These are phyloP conservation scores for Pocillopora damicornis DNA, from an alignment of 64 coral and sea anemone species.

Conservation along the genomic window DNA sequence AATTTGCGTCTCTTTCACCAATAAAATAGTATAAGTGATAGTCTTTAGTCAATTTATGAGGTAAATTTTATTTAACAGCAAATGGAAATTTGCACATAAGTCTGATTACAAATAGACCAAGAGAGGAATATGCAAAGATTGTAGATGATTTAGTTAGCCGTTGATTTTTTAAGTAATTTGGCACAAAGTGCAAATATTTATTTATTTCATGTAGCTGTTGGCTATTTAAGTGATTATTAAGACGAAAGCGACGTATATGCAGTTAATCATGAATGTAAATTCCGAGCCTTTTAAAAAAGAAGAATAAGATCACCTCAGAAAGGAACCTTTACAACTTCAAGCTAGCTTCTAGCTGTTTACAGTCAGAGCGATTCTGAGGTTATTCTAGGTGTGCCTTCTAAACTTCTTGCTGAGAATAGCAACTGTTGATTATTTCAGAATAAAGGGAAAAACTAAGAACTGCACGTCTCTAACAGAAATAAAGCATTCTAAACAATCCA, in stretches of 20 bases:
- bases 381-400: too few relatives aligned
- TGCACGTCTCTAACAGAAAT: too few relatives aligned
- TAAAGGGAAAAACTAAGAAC: too few relatives aligned
- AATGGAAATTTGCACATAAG: neutral
- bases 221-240: constrained; percentile 35
- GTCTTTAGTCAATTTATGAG: too few relatives aligned
- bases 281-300: neutral
- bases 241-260: neutral
- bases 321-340: neutral
- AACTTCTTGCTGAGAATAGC: too few relatives aligned
- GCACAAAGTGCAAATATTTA: constrained; percentile 52
- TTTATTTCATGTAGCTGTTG: constrained; percentile 46
- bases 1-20: too few relatives aligned
- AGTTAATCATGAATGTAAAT: neutral
- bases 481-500: too few relatives aligned
- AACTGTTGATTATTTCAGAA: too few relatives aligned
- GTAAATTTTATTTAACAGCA: neutral
- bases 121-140: neutral
- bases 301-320: neutral
- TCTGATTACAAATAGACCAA: neutral
- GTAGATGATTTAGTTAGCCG: neutral
- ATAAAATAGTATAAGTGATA: too few relatives aligned
- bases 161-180: constrained; percentile 18
- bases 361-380: too few relatives aligned
- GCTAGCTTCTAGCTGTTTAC: too few relatives aligned